Evolutionary conservation across 1,140 invertebrate species (phyloP), one percentile per base, ranked within the genome.

Genomic region (Oncopeltus fasciatus): DNA sequence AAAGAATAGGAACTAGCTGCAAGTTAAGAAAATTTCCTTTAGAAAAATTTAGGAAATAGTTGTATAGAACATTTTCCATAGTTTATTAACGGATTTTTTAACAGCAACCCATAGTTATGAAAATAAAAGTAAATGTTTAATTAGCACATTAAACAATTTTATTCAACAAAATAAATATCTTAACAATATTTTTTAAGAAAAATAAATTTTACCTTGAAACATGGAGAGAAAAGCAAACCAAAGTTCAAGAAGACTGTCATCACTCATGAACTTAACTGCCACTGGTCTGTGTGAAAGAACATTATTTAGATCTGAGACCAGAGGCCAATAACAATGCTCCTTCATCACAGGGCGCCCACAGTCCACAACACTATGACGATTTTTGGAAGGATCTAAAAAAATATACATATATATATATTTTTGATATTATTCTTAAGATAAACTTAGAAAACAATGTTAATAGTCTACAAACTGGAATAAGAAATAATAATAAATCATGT

Each of bases 321-420:
- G 77, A 12, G 95, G 93, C 94, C 94, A 98, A 75, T 96, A 98
- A 76, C 92, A 95, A 74, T 98, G 95, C 70, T 96, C 90, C 74
- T 92, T 95, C 90, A 98, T 95, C 4, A 95, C 88, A 66, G 86
- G 80, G 65, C 86, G 80, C 14, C 83, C 86, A 73, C 93, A 97
- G 70, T 96, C 92, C 5, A 97, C 93, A n/a, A 97, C 92, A 68
- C 81, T 83, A 71, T 94, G 90, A 67, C 83, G 85, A 73, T 92
- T 93, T 67, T 84, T 83, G 18, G 81, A 78, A 29, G 83, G 80
- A 76, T 90, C 87, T 88, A 70, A 24, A 76, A 75, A 53, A 68
- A 56, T 59, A 58, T 26, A 29, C 4, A 49, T 20, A n/a, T n/a
- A n/a, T n/a, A n/a, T n/a, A n/a, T n/a, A n/a, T n/a, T n/a, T n/a